Evolutionary conservation across 2,113 vertebrate genomes (phyloP).

Genomic region (Bostrychus sinensis): DNA sequence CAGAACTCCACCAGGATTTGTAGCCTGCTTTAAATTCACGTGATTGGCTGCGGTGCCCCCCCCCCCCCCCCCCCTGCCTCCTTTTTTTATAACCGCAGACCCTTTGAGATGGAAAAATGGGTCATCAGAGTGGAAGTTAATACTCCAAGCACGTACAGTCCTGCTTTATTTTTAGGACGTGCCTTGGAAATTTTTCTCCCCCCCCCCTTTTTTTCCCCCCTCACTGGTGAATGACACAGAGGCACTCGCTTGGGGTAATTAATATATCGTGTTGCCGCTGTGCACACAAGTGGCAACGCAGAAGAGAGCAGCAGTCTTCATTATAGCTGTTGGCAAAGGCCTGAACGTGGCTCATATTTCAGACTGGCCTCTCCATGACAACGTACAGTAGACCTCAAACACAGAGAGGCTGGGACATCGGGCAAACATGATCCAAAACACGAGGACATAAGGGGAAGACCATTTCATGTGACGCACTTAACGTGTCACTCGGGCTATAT

Average conservation of each 20-base stretch:
- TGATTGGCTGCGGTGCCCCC: constrained; percentile 57
- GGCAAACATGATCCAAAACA: constrained; percentile 41
- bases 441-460: too few relatives aligned
- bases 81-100: constrained; percentile 62
- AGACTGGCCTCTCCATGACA: constrained; percentile 62
- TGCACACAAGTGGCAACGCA: constrained; percentile 45
- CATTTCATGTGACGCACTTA: too few relatives aligned
- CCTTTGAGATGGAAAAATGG: constrained; percentile 80
- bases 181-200: constrained; percentile 59
- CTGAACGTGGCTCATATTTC: constrained; percentile 55
- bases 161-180: constrained; percentile 80
- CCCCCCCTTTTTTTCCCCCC: constrained; percentile 8
- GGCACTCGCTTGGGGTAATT: constrained; percentile 63
- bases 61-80: background rate
- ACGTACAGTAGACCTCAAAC: constrained; percentile 49
- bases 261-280: constrained; percentile 59
- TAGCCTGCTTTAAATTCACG: constrained; percentile 72
- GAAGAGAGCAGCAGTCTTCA: constrained; percentile 49
- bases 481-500: background rate
- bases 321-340: constrained; percentile 59
- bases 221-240: constrained; percentile 63
- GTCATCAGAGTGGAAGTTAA: constrained; percentile 78
- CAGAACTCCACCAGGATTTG: constrained; percentile 71
- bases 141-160: constrained; percentile 73
- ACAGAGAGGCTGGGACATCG: constrained; percentile 29